A percentile compares a stretch with the other conserved stretches of the same genome.
phyloP scores from a whole-genome alignment of 2,888 invertebrate species.

The Apamea epomidion region DNA sequence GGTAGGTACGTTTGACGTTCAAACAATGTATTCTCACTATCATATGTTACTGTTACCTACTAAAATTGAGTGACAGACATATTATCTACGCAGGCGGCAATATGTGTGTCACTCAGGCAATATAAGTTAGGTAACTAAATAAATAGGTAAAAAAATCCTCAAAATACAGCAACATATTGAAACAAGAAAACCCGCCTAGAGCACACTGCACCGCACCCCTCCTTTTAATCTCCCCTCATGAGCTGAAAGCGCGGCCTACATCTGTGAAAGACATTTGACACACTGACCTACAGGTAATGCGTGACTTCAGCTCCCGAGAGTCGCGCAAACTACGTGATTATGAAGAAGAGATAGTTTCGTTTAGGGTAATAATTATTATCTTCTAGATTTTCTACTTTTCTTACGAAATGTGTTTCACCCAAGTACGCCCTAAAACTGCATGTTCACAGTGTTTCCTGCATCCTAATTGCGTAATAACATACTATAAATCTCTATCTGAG shows the following conservation, averaged over 20 bases:
- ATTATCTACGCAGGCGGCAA: neutral
- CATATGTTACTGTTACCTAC: neutral
- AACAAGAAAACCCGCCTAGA: slow-evolving; percentile 28
- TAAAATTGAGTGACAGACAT: neutral
- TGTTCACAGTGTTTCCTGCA: neutral
- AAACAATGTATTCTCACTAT: neutral
- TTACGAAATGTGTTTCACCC: neutral
- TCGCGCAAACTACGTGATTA: slow-evolving; percentile 15
- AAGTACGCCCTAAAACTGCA: no score
- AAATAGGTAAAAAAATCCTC: neutral
- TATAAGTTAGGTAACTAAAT: neutral
- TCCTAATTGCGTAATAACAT: no score
- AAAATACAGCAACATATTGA: slow-evolving; percentile 25
- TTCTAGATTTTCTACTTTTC: neutral
- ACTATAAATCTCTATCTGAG: no score
- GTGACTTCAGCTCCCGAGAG: slow-evolving; percentile 33
- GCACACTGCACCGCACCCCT: slow-evolving; percentile 6
- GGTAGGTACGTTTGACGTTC: no score
- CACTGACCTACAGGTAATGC: slow-evolving; percentile 57
- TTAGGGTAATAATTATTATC: neutral
- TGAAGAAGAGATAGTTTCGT: neutral
- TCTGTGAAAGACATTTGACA: slow-evolving; percentile 64
- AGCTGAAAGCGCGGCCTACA: slow-evolving; percentile 64
- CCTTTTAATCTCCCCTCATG: slow-evolving; percentile 58
- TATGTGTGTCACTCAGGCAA: neutral